Evolutionary conservation across 2,113 vertebrate species (phyloP), one percentile per base, ranked within the genome.

Genomic region (Oncorhynchus kisutch): DNA sequence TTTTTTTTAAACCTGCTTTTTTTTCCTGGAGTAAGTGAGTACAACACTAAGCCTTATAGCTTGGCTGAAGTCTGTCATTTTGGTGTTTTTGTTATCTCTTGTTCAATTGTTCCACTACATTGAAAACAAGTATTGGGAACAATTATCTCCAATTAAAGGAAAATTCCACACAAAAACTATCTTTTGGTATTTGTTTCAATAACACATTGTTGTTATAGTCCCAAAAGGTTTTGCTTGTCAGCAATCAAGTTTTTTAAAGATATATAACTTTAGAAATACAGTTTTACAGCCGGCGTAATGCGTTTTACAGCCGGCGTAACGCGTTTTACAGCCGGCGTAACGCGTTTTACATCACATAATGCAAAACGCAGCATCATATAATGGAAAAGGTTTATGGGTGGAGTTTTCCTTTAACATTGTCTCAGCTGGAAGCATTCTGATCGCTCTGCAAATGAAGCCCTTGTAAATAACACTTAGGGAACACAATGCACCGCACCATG

Each of bases 381-480:
- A 45, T 45, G 39, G 8, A 9, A 45, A 45, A 45, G 11, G 39
- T 45, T 45, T 45, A 2, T 45, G 39, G 39, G 9, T 45, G 39
- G 39, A 45, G 39, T 45, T 45, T 45, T 45, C 39, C 39, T 45
- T 45, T 45, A 11, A 78, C 60, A 73, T 57, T 34, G 75, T 25
- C 76, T 75, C 79, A 77, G 74, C 76, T 79, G 78, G 79, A 79
- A 57, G 34, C 48, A 45, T 77, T 81, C 72, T 72, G 64, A 82
- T 81, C 75, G 70, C 75, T 67, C 16, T 64, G 74, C 77, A 69
- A 71, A 81, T 79, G 69, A 76, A 79, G 71, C 71, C 73, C 60
- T 81, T 81, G 73, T 70, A 78, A 75, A 78, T 80, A 82, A 73
- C 78, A 71, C 65, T 76, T 57, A 18, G 45, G 78, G 75, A 76